Base-by-base conservation (phyloP, 2,113 vertebrate genomes). In the Carlito syrichta region DNA sequence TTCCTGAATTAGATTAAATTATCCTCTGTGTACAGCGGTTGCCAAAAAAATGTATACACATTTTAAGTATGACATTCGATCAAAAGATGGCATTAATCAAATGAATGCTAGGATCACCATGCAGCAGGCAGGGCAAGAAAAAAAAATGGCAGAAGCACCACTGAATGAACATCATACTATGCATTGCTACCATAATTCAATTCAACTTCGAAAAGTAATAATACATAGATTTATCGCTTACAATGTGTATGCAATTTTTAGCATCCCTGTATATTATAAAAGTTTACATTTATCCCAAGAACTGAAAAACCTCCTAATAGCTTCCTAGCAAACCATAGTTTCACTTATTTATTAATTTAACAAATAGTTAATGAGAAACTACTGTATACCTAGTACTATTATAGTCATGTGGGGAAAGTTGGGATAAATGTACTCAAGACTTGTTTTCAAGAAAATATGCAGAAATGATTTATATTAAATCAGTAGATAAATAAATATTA, bases 1-100 rank as follows among this genome's bases (percentile, higher is more conserved):
- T 86, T 38, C 43, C 25, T 50, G 14, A 60, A 86, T 76, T 86
- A 48, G 82, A 38, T 3, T 87, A 30, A 40, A 14, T 11, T 82
- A 56, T 19, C 17, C 0, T 93, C 19, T 12, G 0, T 27, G 35
- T n/a, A n/a, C n/a, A n/a, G n/a, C n/a, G n/a, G n/a, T n/a, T n/a
- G n/a, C n/a, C n/a, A n/a, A n/a, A n/a, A n/a, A n/a, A n/a, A n/a
- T n/a, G n/a, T n/a, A n/a, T n/a, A n/a, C n/a, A n/a, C n/a, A n/a
- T n/a, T n/a, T n/a, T n/a, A n/a, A n/a, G n/a, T n/a, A n/a, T n/a
- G n/a, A n/a, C n/a, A n/a, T n/a, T n/a, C n/a, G n/a, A n/a, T n/a
- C n/a, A n/a, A n/a, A n/a, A n/a, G n/a, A n/a, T n/a, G n/a, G n/a
- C n/a, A n/a, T n/a, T n/a, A n/a, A n/a, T n/a, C n/a, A n/a, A n/a